Evolutionary conservation across 2,113 vertebrate genomes (phyloP).

Genomic region (Ailuropoda melanoleuca): DNA sequence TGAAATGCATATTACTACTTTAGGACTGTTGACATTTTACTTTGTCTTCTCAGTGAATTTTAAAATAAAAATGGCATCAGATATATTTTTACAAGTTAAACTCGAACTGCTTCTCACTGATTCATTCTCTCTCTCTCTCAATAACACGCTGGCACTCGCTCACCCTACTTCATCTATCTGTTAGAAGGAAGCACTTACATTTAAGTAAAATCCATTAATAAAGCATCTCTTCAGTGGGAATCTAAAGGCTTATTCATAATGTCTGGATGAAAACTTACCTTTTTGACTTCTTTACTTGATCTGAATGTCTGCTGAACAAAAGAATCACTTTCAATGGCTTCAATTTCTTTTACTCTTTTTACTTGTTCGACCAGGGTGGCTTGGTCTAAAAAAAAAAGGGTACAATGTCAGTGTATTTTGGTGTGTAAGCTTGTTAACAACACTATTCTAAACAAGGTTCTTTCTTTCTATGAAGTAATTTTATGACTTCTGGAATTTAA

Average conservation of each 20-base stretch:
- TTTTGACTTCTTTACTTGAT: conserved; percentile 94
- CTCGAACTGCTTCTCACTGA: conserved; percentile 25
- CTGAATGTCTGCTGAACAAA: conserved; percentile 97
- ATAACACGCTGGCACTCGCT: not conserved
- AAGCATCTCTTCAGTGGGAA: not conserved
- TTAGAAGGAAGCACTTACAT: not conserved
- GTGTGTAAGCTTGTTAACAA: not conserved
- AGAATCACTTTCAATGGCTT: conserved; percentile 97
- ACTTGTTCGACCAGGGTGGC: conserved; percentile 94
- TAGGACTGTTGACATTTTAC: not conserved
- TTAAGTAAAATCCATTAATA: conserved; percentile 25
- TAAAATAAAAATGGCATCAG: conserved; percentile 40
- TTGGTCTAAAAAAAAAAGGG: conserved; percentile 87
- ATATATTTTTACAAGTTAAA: not conserved
- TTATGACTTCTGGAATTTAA: conserved; percentile 27
- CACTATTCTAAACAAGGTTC: not conserved
- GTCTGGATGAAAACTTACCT: conserved; percentile 86
- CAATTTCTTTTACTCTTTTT: conserved; percentile 96
- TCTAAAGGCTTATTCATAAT: conserved; percentile 53
- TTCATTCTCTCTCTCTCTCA: conserved; percentile 18
- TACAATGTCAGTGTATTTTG: conserved; percentile 51
- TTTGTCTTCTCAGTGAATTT: conserved; percentile 18
- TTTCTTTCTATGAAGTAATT: conserved; percentile 48
- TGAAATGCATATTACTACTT: not conserved
- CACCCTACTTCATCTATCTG: not conserved